These are phyloP conservation scores for Melanostoma scalare DNA, from an alignment of 2,888 invertebrate genomes.

Conservation along the genomic window DNA sequence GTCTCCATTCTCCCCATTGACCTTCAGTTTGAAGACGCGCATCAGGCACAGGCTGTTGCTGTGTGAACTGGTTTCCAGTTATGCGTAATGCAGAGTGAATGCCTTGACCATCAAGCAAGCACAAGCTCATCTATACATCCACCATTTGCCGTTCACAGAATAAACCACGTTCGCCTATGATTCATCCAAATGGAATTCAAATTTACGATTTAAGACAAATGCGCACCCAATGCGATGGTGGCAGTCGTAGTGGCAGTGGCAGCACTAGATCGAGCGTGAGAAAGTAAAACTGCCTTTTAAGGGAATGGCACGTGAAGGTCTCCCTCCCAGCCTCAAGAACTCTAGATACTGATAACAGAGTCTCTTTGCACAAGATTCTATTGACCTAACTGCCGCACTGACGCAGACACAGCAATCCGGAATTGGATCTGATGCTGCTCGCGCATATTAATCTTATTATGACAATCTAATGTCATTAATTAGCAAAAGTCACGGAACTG, in stretches of 20 bases:
- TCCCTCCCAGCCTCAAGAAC: not conserved
- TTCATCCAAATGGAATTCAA: conserved; percentile 61
- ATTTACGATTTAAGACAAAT: conserved; percentile 48
- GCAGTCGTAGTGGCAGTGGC: not conserved
- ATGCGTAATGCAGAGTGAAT: conserved; percentile 64
- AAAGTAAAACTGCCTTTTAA: conserved; percentile 52
- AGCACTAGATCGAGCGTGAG: conserved; percentile 45
- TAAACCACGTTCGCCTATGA: conserved; percentile 43
- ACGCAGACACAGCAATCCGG: conserved; percentile 32
- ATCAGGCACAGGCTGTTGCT: not conserved
- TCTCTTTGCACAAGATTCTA: conserved; percentile 36
- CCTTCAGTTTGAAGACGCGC: conserved; percentile 36
- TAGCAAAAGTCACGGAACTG: conserved; percentile 47
- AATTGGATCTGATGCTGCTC: conserved; percentile 25
- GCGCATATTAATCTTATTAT: conserved; percentile 60
- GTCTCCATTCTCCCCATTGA: conserved; percentile 14
- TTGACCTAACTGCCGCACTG: conserved; percentile 28
- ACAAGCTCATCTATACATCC: conserved; percentile 1
- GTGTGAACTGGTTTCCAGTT: conserved; percentile 39
- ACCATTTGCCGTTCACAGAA: not conserved
- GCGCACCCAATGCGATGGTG: not conserved
- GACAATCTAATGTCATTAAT: conserved; percentile 69
- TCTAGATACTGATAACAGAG: conserved; percentile 30
- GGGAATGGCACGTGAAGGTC: conserved; percentile 63
- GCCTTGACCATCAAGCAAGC: conserved; percentile 14